Percentiles rank a stretch among this genome's conserved stretches.
Evolutionary conservation across 2,797 vertebrate species (phyloP).

Genomic region (Esox masquinongy): DNA sequence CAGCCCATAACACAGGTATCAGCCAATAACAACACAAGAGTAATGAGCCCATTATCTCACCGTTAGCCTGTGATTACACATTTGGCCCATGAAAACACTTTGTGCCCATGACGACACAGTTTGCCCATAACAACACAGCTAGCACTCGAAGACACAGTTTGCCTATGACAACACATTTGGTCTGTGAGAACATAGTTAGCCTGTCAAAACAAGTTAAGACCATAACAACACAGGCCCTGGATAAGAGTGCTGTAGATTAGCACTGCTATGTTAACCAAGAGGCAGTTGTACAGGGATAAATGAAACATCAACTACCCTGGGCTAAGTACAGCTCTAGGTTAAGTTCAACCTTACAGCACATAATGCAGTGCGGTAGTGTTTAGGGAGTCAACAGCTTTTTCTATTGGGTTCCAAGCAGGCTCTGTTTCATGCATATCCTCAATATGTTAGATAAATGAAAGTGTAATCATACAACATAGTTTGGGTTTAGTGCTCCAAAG

Average conservation of each 20-base stretch:
- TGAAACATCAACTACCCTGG: background rate
- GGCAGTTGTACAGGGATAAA: background rate
- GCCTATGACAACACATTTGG: too few species aligned
- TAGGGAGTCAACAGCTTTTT: background rate
- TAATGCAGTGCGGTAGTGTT: background rate
- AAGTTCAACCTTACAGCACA: background rate
- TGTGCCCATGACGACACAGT: too few species aligned
- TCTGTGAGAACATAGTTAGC: too few species aligned
- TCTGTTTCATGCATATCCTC: background rate
- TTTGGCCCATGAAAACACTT: too few species aligned
- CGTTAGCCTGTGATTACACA: too few species aligned
- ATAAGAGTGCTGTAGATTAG: background rate
- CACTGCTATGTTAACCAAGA: background rate
- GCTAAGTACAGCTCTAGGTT: background rate
- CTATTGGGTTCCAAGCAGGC: background rate
- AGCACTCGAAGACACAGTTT: too few species aligned
- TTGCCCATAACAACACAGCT: too few species aligned
- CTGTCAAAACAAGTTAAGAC: too few species aligned
- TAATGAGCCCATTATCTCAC: too few species aligned
- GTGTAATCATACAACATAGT: slow-evolving; percentile 42
- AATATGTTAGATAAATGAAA: slow-evolving; percentile 13
- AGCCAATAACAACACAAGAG: too few species aligned
- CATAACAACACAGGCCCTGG: too few species aligned
- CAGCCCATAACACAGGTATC: too few species aligned
- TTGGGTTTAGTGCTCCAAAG: slow-evolving; percentile 47